Evolutionary conservation across 2,113 vertebrate genomes (phyloP).

Genomic region (Xyrauchen texanus): DNA sequence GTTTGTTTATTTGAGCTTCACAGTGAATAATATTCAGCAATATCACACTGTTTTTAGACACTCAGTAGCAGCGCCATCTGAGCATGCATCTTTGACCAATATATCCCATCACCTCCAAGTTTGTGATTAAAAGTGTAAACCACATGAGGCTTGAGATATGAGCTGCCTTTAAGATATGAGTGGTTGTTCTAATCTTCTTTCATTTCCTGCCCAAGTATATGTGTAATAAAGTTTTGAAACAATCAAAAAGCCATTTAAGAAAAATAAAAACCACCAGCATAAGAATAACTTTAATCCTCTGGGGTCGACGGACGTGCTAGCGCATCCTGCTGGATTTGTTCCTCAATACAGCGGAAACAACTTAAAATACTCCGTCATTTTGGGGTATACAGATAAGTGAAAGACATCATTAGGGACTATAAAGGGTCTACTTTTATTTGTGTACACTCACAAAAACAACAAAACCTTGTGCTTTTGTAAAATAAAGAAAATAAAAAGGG

Average conservation of each 20-base stretch:
- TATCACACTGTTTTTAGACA: constrained; percentile 5
- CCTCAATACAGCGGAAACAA: no score
- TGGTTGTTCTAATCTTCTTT: not conserved
- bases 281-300: no score
- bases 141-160: not conserved
- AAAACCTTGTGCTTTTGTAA: no score
- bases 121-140: not conserved
- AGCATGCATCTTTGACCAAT: not conserved
- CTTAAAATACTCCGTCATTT: no score
- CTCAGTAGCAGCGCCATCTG: not conserved
- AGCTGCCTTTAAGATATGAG: not conserved
- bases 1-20: no score
- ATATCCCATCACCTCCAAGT: not conserved
- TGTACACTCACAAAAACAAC: no score
- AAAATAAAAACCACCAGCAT: not conserved
- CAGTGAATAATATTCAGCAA: not conserved
- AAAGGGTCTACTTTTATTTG: no score
- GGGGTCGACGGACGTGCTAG: no score
- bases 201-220: constrained; percentile 12
- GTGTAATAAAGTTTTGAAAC: constrained; percentile 7
- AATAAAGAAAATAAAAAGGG: no score
- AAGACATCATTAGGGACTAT: no score
- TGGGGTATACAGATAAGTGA: no score
- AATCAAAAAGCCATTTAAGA: not conserved
- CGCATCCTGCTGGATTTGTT: no score